Evolutionary conservation across 2,113 vertebrate genomes (phyloP).

Genomic region (Leptobrachium ailaonicum): DNA sequence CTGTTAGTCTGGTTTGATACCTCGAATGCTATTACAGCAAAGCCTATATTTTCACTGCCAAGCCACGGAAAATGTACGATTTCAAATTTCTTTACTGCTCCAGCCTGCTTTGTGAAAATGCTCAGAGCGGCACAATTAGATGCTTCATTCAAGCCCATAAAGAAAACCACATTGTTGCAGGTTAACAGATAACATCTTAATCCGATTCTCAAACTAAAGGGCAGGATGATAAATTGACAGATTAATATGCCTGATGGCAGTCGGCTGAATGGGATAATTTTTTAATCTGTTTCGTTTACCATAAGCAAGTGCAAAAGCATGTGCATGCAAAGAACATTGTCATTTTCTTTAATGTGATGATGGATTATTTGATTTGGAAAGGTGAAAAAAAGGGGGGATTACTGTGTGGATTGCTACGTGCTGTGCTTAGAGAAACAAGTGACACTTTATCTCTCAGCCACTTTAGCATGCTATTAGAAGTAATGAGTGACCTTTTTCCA

Average conservation of each 20-base stretch:
- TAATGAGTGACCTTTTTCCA: no score
- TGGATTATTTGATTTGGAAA: slow-evolving; percentile 37
- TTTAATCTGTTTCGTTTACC: slow-evolving; percentile 39
- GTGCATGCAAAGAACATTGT: slow-evolving; percentile 6
- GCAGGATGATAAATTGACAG: slow-evolving; percentile 37
- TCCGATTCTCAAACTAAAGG: slow-evolving; percentile 5
- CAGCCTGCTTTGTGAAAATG: background rate
- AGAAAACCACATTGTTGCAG: background rate
- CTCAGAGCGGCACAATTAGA: background rate
- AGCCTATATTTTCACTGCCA: background rate
- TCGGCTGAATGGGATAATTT: slow-evolving; percentile 37
- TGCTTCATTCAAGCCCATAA: background rate
- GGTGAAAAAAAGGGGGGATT: background rate
- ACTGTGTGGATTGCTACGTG: background rate
- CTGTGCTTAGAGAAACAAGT: background rate
- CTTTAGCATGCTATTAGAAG: no score
- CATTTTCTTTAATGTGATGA: slow-evolving; percentile 14
- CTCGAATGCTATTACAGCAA: background rate
- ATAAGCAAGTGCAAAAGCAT: slow-evolving; percentile 23
- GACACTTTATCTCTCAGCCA: background rate
- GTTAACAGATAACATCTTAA: background rate
- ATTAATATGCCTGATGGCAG: slow-evolving; percentile 39
- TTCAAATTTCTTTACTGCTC: background rate
- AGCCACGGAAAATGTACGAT: background rate
- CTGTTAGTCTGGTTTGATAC: background rate